A percentile compares a stretch with the other conserved stretches of the same genome.
phyloP scores from a whole-genome alignment of 2,888 invertebrate genomes.

The Athalia circularis region DNA sequence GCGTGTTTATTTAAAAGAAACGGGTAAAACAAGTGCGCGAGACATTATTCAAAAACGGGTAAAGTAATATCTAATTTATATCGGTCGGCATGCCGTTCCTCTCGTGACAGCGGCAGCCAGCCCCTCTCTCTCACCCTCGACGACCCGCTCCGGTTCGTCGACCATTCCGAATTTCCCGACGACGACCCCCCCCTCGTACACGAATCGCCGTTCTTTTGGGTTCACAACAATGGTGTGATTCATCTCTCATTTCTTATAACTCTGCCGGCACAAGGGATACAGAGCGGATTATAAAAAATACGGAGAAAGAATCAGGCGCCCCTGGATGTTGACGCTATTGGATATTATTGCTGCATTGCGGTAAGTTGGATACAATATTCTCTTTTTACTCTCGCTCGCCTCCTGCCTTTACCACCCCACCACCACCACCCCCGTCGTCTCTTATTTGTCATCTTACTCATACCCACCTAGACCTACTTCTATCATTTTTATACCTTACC shows the following conservation, averaged over 20 bases:
- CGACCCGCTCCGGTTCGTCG: constrained; percentile 38
- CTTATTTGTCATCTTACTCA: constrained; percentile 45
- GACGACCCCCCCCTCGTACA: constrained; percentile 47
- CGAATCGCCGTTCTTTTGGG: constrained; percentile 62
- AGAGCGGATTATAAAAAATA: constrained; percentile 20
- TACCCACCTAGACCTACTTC: constrained; percentile 33
- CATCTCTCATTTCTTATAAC: not conserved
- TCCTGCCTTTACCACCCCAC: constrained; percentile 45
- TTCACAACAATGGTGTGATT: constrained; percentile 48
- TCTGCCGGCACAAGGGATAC: constrained; percentile 2
- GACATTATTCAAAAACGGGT: not conserved
- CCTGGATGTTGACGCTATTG: constrained; percentile 60
- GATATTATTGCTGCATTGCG: constrained; percentile 66
- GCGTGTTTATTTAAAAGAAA: not conserved
- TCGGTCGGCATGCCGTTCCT: constrained; percentile 65
- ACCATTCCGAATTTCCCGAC: constrained; percentile 32
- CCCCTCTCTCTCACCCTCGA: constrained; percentile 48
- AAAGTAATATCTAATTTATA: constrained; percentile 51
- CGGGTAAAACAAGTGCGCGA: not conserved
- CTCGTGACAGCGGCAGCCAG: constrained; percentile 57
- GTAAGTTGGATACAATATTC: constrained; percentile 58
- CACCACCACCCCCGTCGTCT: not conserved
- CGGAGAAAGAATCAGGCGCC: constrained; percentile 27
- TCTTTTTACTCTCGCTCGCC: constrained; percentile 38
- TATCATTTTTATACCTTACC: not conserved